Conservation (phyloP, 2,797 vertebrate genomes). For the Tenualosa ilisha region DNA sequence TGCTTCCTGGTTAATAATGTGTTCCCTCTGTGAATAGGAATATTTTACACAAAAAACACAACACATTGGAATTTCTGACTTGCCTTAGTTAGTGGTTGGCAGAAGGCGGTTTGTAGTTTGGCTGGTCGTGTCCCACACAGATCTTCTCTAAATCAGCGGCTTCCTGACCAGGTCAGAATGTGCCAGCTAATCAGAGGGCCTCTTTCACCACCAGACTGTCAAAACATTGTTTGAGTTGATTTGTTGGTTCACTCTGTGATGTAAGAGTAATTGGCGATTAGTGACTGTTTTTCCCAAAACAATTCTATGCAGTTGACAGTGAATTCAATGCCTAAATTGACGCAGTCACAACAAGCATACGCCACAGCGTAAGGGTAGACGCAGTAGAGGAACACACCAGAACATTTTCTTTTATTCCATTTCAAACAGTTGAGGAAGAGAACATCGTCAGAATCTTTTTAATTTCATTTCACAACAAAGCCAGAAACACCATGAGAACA, state of each 20-base stretch:
- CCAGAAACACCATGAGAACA: neutral
- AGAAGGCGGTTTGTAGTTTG: no score
- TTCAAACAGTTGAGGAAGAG: neutral
- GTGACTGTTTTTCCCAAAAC: neutral
- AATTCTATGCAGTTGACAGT: neutral
- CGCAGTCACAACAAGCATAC: neutral
- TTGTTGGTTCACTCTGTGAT: neutral
- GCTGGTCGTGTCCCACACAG: neutral
- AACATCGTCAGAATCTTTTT: neutral
- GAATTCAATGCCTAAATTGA: neutral
- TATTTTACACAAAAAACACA: neutral
- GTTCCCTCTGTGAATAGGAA: constrained; percentile 12
- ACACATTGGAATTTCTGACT: no score
- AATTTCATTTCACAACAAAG: neutral
- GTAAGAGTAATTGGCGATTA: no score
- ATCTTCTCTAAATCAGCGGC: neutral
- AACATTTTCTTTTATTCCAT: neutral
- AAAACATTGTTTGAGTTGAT: neutral
- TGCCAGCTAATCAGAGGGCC: neutral
- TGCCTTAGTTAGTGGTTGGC: no score
- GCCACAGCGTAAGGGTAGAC: neutral
- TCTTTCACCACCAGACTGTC: neutral
- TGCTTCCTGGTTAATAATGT: constrained; percentile 13
- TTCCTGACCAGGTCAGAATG: neutral
- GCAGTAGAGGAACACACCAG: neutral